phyloP scores from a whole-genome alignment of 2,113 vertebrate species.

The Eubucco bourcierii region DNA sequence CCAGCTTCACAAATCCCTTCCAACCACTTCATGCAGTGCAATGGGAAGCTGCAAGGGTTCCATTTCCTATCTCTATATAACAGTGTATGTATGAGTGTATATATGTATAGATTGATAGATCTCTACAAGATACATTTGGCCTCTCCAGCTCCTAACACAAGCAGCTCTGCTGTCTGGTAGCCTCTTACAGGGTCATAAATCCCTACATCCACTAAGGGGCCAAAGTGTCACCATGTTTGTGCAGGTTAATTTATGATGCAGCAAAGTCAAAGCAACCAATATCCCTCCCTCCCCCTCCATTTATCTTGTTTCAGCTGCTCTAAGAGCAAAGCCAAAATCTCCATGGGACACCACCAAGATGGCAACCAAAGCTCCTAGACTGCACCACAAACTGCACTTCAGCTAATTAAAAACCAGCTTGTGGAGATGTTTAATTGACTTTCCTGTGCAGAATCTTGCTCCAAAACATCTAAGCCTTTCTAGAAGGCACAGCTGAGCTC shows the following conservation, averaged over 20 bases:
- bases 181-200: neutral
- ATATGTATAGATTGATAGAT: neutral
- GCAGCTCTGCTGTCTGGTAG: neutral
- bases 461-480: neutral
- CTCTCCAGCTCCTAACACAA: neutral
- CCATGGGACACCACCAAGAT: neutral
- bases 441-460: neutral
- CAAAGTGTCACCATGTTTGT: neutral
- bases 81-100: neutral
- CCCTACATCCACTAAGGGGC: neutral
- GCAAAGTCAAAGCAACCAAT: fast-evolving
- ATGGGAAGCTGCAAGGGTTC: neutral
- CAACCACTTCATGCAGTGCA: neutral
- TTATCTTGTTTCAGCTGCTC: neutral
- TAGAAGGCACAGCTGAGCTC: neutral
- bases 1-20: neutral
- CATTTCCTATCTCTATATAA: neutral
- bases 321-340: neutral
- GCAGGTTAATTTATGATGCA: neutral
- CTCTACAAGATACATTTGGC: neutral
- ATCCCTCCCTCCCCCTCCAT: neutral
- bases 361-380: neutral
- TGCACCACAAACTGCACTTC: neutral
- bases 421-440: neutral
- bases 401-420: neutral